Evolutionary conservation across 2,113 vertebrate genomes (phyloP).

Genomic region (Nerophis lumbriciformis): DNA sequence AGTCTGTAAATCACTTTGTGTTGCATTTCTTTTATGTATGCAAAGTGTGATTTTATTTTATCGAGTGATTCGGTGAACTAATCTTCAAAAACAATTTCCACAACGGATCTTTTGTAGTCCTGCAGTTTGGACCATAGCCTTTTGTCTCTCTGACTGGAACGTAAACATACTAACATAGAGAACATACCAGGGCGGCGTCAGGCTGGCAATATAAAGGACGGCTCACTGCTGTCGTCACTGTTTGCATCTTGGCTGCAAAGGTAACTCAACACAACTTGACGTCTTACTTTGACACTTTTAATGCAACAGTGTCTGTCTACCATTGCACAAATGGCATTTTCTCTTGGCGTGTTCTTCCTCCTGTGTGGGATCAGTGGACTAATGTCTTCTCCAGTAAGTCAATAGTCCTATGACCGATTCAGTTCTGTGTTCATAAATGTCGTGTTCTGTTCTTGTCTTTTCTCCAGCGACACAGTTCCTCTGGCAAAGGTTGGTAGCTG

Average conservation of each 20-base stretch:
- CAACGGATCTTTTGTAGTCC: no score
- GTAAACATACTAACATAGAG: no score
- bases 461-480: not conserved
- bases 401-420: not conserved
- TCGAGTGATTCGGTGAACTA: no score
- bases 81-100: no score
- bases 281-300: not conserved
- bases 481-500: not conserved
- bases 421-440: no score
- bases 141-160: no score
- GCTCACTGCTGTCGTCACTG: not conserved
- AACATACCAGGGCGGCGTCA: not conserved
- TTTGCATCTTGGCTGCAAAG: not conserved
- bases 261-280: not conserved
- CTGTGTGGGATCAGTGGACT: conserved; percentile 1
- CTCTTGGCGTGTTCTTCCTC: not conserved
- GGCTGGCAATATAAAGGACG: not conserved
- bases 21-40: no score
- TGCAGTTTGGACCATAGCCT: no score
- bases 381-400: not conserved
- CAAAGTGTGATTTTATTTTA: no score
- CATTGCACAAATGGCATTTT: not conserved
- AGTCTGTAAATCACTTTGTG: no score
- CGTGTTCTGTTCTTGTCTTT: not conserved
- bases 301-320: not conserved